A percentile compares a stretch with the other conserved stretches of the same genome.
Evolutionary conservation across 30 jellyfish, hydroid and myxozoan genomes (phyloP).

Genomic region (Aurelia sp.): DNA sequence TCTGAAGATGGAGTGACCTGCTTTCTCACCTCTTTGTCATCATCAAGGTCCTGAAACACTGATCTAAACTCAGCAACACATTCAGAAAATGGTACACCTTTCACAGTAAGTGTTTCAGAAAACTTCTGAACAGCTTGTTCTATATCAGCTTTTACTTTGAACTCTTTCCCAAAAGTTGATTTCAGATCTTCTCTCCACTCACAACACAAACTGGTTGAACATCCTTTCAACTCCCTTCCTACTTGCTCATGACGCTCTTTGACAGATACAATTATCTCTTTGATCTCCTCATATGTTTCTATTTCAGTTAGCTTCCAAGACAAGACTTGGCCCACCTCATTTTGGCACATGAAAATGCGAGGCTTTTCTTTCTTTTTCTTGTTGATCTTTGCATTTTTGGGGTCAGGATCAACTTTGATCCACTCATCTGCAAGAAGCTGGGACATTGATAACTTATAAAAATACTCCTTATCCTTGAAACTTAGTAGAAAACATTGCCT

Average conservation of each 20-base stretch:
- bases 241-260: slow-evolving; percentile 84
- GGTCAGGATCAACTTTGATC: slow-evolving; percentile 69
- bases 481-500: slow-evolving; percentile 90
- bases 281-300: slow-evolving; percentile 69
- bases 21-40: slow-evolving; percentile 63
- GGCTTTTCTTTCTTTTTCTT: slow-evolving; percentile 73
- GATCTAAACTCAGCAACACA: slow-evolving; percentile 76
- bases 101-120: slow-evolving; percentile 75
- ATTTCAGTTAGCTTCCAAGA: slow-evolving; percentile 87
- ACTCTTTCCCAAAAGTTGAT: slow-evolving; percentile 77
- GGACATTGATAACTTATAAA: slow-evolving; percentile 86
- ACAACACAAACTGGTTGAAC: slow-evolving; percentile 87
- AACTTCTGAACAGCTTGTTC: slow-evolving; percentile 40
- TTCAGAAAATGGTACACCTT: slow-evolving; percentile 50
- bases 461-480: slow-evolving; percentile 88
- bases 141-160: slow-evolving; percentile 78
- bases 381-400: slow-evolving; percentile 69
- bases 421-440: slow-evolving; percentile 91
- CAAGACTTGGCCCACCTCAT: slow-evolving; percentile 89
- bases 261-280: slow-evolving; percentile 61
- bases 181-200: slow-evolving; percentile 81
- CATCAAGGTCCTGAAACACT: slow-evolving; percentile 86
- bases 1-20: slow-evolving; percentile 78
- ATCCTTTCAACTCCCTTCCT: slow-evolving; percentile 75
- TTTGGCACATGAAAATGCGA: slow-evolving; percentile 72